These are phyloP conservation scores for Tachystola acroxantha DNA, from an alignment of 2,888 invertebrate genomes.

Conservation along the genomic window DNA sequence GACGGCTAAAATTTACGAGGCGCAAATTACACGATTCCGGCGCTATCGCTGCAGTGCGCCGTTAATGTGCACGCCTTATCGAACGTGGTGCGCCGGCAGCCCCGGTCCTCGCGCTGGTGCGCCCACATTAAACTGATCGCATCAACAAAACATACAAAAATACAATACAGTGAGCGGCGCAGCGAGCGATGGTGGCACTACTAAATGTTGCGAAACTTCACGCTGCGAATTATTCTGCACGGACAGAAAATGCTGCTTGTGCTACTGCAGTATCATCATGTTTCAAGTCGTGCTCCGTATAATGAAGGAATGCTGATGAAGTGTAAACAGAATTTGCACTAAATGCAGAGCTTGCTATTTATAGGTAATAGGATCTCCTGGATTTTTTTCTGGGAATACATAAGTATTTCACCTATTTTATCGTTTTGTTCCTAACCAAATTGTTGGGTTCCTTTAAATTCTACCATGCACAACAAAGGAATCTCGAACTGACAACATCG, in stretches of 20 bases:
- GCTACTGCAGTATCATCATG: background rate
- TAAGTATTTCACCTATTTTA: too few relatives aligned
- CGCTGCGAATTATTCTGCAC: slow-evolving; percentile 2
- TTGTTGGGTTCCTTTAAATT: too few relatives aligned
- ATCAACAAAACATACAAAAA: slow-evolving; percentile 46
- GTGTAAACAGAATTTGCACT: background rate
- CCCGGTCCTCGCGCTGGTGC: slow-evolving; percentile 20
- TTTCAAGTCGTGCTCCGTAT: background rate
- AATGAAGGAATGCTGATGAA: background rate
- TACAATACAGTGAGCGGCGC: slow-evolving; percentile 23
- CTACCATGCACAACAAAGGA: slow-evolving; percentile 1
- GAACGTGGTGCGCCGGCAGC: slow-evolving; percentile 39
- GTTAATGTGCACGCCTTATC: slow-evolving; percentile 76
- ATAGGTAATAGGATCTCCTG: too few relatives aligned
- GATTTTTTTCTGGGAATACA: too few relatives aligned
- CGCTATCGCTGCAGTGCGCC: slow-evolving; percentile 69
- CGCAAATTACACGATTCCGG: slow-evolving; percentile 74
- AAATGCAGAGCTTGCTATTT: too few relatives aligned
- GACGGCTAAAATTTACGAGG: slow-evolving; percentile 76
- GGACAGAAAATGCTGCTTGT: background rate
- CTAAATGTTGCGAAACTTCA: slow-evolving; percentile 2
- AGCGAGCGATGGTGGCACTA: slow-evolving; percentile 7
- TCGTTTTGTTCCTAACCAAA: too few relatives aligned
- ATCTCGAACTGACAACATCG: slow-evolving; percentile 8
- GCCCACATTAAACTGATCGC: slow-evolving; percentile 49